Evolutionary conservation across 2,113 vertebrate genomes (phyloP), one percentile per base, ranked within the genome.

Genomic region (Chionodraco myersi): DNA sequence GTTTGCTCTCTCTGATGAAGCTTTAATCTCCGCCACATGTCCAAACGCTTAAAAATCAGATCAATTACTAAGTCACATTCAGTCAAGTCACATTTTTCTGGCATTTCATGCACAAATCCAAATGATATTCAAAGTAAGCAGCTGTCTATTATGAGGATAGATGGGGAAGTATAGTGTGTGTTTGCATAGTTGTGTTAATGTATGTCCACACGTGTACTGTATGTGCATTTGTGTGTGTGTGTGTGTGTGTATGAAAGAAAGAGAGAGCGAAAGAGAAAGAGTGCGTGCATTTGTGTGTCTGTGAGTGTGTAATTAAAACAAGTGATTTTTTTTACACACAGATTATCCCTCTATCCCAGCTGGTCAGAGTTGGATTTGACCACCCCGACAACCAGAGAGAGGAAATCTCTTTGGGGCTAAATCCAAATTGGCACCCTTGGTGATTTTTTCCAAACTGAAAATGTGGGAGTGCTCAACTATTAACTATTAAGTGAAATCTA

Each of bases 331-430:
- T 88, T 79, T 73, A 86, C 75, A 87, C 79, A 88, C 87, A 92
- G 93, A 94, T 95, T 94, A 95, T 95, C 93, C 88, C 77, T 89
- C 82, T 81, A 85, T 91, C 92, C 94, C 94, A 95, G 93, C 93
- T 94, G 94, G 86, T 94, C 90, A 80, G 83, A 89, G 85, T 90
- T 90, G 92, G 94, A 94, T 94, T 94, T 94, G 91, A 91, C 88
- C 89, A 90, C 84, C 84, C 85, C 58, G 56, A 88, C 90, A 89
- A 92, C 86, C 87, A 91, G 72, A 82, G 89, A 88, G 90, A 94
- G 93, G 90, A 93, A 93, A 92, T 92, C 91, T 94, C 87, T 89
- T 79, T 80, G 86, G 86, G 85, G 85, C 82, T 87, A 77, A 85
- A 88, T 94, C 92, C 91, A 93, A 94, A 93, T 92, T 94, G 92